Conservation (phyloP, 2,797 vertebrate genomes). For the Eulemur mongoz region DNA sequence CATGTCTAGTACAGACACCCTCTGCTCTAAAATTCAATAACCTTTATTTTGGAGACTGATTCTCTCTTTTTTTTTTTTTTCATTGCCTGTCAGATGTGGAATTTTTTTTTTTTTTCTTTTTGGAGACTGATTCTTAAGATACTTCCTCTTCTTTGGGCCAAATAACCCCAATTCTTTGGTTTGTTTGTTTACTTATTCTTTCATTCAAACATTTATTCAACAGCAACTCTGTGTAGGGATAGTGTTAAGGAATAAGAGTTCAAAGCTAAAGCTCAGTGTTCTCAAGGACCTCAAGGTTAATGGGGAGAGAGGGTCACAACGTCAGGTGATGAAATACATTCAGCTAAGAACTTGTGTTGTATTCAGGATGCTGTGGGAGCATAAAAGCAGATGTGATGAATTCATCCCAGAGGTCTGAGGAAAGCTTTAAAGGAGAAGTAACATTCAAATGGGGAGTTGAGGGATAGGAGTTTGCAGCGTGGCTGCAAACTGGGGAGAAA, state of each 20-base stretch:
- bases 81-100: too few species aligned
- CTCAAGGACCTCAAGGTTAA: not conserved
- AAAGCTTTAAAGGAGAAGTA: not conserved
- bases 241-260: not conserved
- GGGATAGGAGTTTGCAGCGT: not conserved
- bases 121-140: constrained; percentile 31
- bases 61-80: not conserved
- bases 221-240: not conserved
- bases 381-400: not conserved
- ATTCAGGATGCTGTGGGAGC: not conserved
- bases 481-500: not conserved
- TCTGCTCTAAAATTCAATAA: constrained; percentile 5
- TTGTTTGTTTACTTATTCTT: not conserved
- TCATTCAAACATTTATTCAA: not conserved
- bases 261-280: not conserved
- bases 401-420: not conserved
- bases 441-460: not conserved
- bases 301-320: not conserved
- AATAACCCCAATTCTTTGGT: not conserved
- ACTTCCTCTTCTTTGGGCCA: not conserved
- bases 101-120: not conserved
- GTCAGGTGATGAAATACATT: not conserved
- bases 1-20: not conserved
- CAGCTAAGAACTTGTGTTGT: not conserved
- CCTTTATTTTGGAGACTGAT: not conserved